These are phyloP conservation scores for Chrysotoxum bicinctum DNA, from an alignment of 2,888 invertebrate genomes.

Conservation along the genomic window DNA sequence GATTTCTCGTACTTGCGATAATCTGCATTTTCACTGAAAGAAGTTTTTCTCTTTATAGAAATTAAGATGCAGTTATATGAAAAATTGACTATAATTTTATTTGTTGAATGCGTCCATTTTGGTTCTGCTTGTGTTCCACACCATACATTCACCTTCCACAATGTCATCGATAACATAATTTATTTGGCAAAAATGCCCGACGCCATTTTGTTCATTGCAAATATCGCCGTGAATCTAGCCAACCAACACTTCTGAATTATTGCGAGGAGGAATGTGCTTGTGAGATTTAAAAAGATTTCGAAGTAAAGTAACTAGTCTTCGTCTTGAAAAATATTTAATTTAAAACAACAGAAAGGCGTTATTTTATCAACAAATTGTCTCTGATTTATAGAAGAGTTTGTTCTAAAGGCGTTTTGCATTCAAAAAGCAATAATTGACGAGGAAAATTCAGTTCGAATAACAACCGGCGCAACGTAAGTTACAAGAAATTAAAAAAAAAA, in stretches of 20 bases:
- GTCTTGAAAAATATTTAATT: neutral
- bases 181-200: constrained; percentile 46
- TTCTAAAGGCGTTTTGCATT: no score
- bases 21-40: no score
- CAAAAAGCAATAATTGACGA: constrained; percentile 2
- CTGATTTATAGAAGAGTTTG: neutral
- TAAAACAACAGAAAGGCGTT: neutral
- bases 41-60: no score
- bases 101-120: neutral
- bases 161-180: constrained; percentile 53
- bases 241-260: constrained; percentile 61
- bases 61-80: no score
- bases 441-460: constrained; percentile 23
- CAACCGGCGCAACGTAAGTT: constrained; percentile 59
- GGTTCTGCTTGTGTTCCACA: neutral
- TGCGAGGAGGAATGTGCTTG: constrained; percentile 60
- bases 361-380: neutral
- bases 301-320: constrained; percentile 9
- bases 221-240: constrained; percentile 58
- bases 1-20: no score
- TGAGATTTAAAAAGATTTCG: constrained; percentile 41
- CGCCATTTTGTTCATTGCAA: constrained; percentile 59
- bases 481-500: constrained; percentile 6
- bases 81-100: neutral
- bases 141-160: neutral